A percentile compares a stretch with the other conserved stretches of the same genome.
Conservation (phyloP, 2,888 invertebrate genomes). For the Xestia ashworthii region DNA sequence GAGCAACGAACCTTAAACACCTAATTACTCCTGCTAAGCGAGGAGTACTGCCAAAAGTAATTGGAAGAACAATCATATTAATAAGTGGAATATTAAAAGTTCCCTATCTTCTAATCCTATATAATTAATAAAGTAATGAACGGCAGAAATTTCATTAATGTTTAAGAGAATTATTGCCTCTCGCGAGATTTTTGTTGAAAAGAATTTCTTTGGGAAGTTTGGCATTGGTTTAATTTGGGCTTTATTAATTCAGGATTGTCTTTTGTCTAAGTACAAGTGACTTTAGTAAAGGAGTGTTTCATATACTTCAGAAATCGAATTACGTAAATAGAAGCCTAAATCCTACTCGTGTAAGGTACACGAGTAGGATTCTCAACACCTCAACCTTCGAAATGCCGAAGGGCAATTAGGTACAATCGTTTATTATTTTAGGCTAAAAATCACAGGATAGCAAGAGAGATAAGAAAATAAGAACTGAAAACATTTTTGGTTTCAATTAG, state of each 20-base stretch:
- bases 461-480: neutral
- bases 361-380: neutral
- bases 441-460: neutral
- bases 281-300: neutral
- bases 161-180: conserved; percentile 28
- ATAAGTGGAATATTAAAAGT: conserved; percentile 54
- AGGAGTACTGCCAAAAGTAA: conserved; percentile 44
- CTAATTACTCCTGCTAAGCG: conserved; percentile 57
- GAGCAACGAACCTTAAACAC: conserved; percentile 46
- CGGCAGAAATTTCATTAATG: conserved; percentile 39
- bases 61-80: conserved; percentile 55
- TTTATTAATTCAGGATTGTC: neutral
- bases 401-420: conserved; percentile 3
- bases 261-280: neutral
- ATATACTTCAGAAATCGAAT: neutral
- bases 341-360: too few relatives aligned
- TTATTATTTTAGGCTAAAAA: neutral
- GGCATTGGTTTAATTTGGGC: neutral
- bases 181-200: conserved; percentile 16
- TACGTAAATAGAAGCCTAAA: neutral
- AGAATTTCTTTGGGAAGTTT: conserved; percentile 16
- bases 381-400: neutral
- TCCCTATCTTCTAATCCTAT: conserved; percentile 48
- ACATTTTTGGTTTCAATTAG: neutral
- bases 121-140: conserved; percentile 59